Conservation (phyloP, 35 echinoderm and acorn worm genomes). For the Hemicentrotus pulcherrimus region DNA sequence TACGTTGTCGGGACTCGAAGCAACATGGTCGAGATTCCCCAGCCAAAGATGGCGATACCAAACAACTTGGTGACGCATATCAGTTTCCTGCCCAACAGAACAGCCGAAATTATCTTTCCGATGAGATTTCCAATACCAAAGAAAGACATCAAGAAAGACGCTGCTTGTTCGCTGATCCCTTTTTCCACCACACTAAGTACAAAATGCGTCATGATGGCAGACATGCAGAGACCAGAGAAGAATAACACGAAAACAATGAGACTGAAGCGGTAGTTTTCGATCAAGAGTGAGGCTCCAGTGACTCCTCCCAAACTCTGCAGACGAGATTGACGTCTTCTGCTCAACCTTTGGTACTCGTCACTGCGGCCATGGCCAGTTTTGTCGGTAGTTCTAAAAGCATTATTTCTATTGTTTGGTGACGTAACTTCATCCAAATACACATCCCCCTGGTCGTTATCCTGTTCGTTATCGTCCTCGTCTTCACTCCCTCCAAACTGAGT, state of each 20-base stretch:
- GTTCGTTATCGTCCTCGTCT: neutral
- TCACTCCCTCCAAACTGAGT: conserved; percentile 26
- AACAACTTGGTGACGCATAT: neutral
- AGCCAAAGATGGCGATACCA: neutral
- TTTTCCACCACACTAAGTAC: conserved; percentile 14
- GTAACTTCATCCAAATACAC: neutral
- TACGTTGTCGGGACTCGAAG: neutral
- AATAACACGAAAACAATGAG: neutral
- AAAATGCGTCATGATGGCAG: conserved; percentile 8
- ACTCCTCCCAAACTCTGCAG: conserved; percentile 20
- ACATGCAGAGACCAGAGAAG: neutral
- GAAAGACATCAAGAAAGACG: conserved; percentile 41
- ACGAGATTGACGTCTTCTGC: neutral
- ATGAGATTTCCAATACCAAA: neutral
- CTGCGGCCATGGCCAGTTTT: neutral
- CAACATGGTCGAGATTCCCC: conserved; percentile 29
- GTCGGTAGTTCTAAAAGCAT: neutral
- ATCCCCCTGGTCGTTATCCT: neutral
- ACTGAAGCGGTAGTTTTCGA: conserved; percentile 15
- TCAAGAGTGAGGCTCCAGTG: conserved; percentile 4
- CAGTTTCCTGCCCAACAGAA: neutral
- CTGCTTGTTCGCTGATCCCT: conserved; percentile 41
- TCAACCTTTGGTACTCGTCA: neutral
- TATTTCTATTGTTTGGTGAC: neutral
- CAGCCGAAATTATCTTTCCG: neutral